Conservation (phyloP, 1,140 invertebrate genomes). For the Amyelois transitella region DNA sequence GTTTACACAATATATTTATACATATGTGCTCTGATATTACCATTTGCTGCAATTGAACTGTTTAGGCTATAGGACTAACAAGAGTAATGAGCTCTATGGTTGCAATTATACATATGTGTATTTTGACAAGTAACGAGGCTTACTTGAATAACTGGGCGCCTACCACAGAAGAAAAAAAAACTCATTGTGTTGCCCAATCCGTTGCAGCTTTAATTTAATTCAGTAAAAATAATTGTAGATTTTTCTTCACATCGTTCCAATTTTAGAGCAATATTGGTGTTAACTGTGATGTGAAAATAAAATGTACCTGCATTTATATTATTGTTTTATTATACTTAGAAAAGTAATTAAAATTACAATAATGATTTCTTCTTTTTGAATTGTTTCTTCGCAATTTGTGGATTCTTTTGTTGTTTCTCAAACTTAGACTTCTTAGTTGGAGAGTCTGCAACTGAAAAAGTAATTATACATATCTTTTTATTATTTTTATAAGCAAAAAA, state of each 20-base stretch:
- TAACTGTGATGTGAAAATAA: slow-evolving; percentile 16
- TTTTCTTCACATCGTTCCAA: not conserved
- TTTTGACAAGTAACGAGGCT: too few relatives aligned
- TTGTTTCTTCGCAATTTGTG: slow-evolving; percentile 36
- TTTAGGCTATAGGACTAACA: too few relatives aligned
- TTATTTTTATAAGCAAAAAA: not conserved
- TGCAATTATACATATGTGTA: too few relatives aligned
- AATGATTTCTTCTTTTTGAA: slow-evolving; percentile 52
- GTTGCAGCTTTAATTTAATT: not conserved
- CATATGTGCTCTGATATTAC: too few relatives aligned
- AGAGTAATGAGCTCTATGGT: too few relatives aligned
- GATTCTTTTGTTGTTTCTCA: slow-evolving; percentile 44
- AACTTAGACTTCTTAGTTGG: slow-evolving; percentile 45
- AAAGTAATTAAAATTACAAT: slow-evolving; percentile 2
- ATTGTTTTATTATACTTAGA: slow-evolving; percentile 10
- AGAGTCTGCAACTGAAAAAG: slow-evolving; percentile 22
- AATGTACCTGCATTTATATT: slow-evolving; percentile 17
- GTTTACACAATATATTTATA: too few relatives aligned
- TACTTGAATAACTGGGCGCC: too few relatives aligned
- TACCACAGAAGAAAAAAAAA: too few relatives aligned
- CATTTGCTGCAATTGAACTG: too few relatives aligned
- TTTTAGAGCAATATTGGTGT: not conserved
- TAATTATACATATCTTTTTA: too few relatives aligned
- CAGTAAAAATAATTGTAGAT: not conserved
- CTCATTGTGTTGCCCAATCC: too few relatives aligned